Percentiles rank a stretch among this genome's conserved stretches.
phyloP scores from a whole-genome alignment of 2,113 vertebrate species.

The Sitta europaea region DNA sequence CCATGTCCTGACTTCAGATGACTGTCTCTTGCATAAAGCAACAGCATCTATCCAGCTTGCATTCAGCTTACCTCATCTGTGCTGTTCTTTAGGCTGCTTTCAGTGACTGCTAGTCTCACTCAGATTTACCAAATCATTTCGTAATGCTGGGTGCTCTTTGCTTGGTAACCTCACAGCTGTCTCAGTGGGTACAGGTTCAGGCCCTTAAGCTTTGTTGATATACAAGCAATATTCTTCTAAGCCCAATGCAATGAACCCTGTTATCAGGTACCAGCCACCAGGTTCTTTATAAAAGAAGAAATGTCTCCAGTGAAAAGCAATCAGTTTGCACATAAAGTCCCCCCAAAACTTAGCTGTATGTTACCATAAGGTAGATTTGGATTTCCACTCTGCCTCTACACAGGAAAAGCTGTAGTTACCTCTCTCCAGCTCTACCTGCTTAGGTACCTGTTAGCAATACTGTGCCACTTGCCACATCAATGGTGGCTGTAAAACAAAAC shows the following conservation, averaged over 20 bases:
- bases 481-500: neutral
- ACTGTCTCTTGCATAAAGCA: neutral
- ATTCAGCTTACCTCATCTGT: neutral
- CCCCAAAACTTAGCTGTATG: neutral
- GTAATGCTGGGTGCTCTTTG: neutral
- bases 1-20: neutral
- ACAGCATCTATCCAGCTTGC: neutral
- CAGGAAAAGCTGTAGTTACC: neutral
- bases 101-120: neutral
- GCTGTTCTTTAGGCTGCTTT: neutral
- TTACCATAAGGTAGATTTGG: neutral
- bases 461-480: neutral
- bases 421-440: neutral
- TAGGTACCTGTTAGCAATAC: neutral
- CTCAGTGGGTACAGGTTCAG: neutral
- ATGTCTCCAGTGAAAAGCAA: neutral
- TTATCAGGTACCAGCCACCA: neutral
- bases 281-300: neutral
- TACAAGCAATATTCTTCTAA: neutral
- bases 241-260: neutral
- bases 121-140: neutral
- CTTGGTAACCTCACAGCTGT: neutral
- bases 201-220: neutral
- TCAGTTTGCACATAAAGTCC: neutral
- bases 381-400: neutral